phyloP scores from a whole-genome alignment of 2,888 invertebrate species.

The Aspidiotus destructor region DNA sequence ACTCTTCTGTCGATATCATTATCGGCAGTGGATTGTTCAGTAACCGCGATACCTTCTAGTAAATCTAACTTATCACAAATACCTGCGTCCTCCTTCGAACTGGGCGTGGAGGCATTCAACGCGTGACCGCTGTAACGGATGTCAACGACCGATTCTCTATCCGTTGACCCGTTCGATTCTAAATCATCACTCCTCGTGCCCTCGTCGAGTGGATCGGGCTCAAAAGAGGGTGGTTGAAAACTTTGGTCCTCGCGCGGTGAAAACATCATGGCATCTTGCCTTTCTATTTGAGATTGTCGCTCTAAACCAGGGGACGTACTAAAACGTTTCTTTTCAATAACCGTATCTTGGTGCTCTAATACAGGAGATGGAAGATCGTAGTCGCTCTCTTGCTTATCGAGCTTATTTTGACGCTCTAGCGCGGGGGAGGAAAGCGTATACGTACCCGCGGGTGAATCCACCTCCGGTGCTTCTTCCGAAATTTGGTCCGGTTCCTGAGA shows the following conservation, averaged over 20 bases:
- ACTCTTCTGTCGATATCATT: constrained; percentile 18
- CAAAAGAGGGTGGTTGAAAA: background rate
- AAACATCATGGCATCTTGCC: constrained; percentile 1
- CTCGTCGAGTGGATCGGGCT: background rate
- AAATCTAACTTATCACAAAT: constrained; percentile 29
- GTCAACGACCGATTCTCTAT: constrained; percentile 21
- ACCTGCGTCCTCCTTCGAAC: constrained; percentile 3
- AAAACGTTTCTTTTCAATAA: background rate
- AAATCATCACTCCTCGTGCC: background rate
- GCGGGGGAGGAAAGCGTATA: background rate
- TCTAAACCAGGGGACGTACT: background rate
- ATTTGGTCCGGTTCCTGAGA: background rate
- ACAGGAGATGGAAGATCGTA: background rate
- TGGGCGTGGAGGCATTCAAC: background rate
- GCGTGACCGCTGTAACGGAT: constrained; percentile 19
- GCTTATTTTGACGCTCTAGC: background rate
- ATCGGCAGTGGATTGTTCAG: background rate
- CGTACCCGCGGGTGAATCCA: background rate
- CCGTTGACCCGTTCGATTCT: constrained; percentile 16
- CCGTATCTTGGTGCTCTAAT: constrained; percentile 17
- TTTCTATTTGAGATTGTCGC: constrained; percentile 2
- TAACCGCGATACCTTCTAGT: constrained; percentile 14
- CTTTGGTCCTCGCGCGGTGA: constrained; percentile 2
- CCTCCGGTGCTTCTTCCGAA: background rate
- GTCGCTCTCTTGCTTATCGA: constrained; percentile 5